These are phyloP conservation scores for Chloroceryle amazona DNA, from an alignment of 2,797 vertebrate species.

Conservation along the genomic window DNA sequence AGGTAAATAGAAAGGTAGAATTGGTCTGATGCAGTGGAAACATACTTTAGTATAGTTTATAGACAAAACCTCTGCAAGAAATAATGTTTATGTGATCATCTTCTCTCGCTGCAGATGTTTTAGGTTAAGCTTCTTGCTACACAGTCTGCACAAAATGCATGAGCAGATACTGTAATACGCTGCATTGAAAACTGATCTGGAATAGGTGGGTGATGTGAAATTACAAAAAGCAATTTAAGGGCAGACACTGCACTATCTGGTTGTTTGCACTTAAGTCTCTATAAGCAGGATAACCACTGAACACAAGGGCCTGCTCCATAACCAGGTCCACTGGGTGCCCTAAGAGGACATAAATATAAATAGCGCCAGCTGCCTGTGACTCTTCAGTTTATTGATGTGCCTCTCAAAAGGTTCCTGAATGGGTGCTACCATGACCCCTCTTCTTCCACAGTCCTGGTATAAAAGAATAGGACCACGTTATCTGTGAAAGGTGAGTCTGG, in stretches of 20 bases:
- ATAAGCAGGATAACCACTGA: neutral
- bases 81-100: constrained; percentile 28
- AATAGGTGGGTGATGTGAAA: neutral
- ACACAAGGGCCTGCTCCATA: neutral
- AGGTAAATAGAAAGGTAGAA: neutral
- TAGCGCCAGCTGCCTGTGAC: neutral
- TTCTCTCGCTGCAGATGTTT: constrained; percentile 22
- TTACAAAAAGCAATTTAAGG: constrained; percentile 13
- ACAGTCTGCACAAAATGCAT: neutral
- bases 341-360: too few species aligned
- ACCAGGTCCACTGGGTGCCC: neutral
- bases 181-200: neutral
- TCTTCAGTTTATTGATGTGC: neutral
- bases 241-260: neutral
- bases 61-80: constrained; percentile 45
- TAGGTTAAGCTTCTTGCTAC: neutral
- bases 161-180: neutral
- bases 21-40: constrained; percentile 28
- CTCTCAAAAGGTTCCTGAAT: neutral
- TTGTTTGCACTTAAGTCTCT: neutral
- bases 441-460: neutral
- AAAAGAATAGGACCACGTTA: too few species aligned
- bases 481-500: neutral
- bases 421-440: neutral
- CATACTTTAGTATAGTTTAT: neutral